phyloP scores from a whole-genome alignment of 2,797 vertebrate genomes.

The Danio choprae region DNA sequence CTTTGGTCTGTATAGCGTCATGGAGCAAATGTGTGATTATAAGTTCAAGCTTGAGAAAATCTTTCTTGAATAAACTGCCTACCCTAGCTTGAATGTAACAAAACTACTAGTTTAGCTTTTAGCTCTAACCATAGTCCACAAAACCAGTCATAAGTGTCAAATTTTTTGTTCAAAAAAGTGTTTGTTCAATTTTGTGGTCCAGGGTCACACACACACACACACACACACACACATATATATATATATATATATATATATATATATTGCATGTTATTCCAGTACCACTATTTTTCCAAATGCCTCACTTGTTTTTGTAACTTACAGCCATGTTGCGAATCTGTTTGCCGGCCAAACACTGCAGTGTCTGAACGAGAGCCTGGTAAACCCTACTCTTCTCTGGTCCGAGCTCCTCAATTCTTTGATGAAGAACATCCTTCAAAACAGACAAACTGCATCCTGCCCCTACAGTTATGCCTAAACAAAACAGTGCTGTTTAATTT shows the following conservation, averaged over 20 bases:
- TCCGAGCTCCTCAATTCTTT: constrained; percentile 62
- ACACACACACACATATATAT: too few relatives aligned
- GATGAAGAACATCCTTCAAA: constrained; percentile 73
- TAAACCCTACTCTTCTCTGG: constrained; percentile 73
- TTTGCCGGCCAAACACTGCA: constrained; percentile 74
- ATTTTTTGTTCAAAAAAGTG: too few relatives aligned
- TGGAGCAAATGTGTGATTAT: too few relatives aligned
- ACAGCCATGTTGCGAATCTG: constrained; percentile 84
- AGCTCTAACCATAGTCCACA: too few relatives aligned
- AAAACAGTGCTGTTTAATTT: neutral
- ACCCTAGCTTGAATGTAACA: too few relatives aligned
- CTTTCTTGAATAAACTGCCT: too few relatives aligned
- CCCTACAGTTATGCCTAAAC: constrained; percentile 71
- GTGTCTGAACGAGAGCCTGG: constrained; percentile 73
- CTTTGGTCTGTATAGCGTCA: too few relatives aligned
- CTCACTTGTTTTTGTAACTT: constrained; percentile 48
- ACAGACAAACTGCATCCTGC: constrained; percentile 78
- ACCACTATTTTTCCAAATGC: neutral
- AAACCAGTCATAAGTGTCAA: too few relatives aligned
- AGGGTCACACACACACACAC: too few relatives aligned
- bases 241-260: neutral
- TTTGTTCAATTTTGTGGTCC: neutral
- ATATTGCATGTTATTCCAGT: too few relatives aligned
- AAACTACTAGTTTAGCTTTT: too few relatives aligned
- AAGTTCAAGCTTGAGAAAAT: too few relatives aligned